Evolutionary conservation across 2,797 vertebrate genomes (phyloP), one percentile per base, ranked within the genome.

Genomic region (Rhadinocentrus ornatus): DNA sequence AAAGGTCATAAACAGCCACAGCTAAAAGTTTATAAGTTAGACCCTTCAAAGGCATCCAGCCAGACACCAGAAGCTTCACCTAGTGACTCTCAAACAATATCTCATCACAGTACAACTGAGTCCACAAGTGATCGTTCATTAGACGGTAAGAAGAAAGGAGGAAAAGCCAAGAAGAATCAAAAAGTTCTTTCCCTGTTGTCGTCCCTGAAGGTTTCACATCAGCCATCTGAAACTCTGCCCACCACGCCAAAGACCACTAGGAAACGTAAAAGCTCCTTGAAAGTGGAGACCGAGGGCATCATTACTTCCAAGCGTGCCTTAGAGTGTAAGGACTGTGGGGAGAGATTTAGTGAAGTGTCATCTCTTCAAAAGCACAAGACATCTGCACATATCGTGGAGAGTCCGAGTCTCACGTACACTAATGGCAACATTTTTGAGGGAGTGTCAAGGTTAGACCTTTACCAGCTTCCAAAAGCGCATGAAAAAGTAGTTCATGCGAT

Each of bases 1-100:
- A 95, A 94, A 84, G 95, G 95, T 48, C 94, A 95, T 72, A 95
- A 94, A 82, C 95, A 95, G 72, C 95, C 95, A 18, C 94, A 94
- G 65, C 77, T 95, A 5, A 95, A 95, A 72, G 94, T 95, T 72
- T 90, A 95, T 80, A 95, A 95, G 81, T 77, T 95, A 60, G 95
- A 95, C 80, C 89, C 93, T 32, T 77, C 82, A 60, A 92, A 91
- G 69, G 76, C 93, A 56, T 83, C 93, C 18, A 74, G 76, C 37
- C 81, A 83, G 54, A 55, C 85, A 32, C 80, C 68, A 6, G 86
- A 91, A 13, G 37, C 71, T 15, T 64, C 77, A 11, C 62, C 77
- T 44, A 34, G 32, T 0, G 84, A 86, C 6, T 64, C 67, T 29
- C 84, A 83, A 56, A 81, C 75, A 12, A n/a, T 59, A 6, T 63